These are phyloP conservation scores for Spilosoma lubricipeda DNA, from an alignment of 2,888 invertebrate species.

Conservation along the genomic window DNA sequence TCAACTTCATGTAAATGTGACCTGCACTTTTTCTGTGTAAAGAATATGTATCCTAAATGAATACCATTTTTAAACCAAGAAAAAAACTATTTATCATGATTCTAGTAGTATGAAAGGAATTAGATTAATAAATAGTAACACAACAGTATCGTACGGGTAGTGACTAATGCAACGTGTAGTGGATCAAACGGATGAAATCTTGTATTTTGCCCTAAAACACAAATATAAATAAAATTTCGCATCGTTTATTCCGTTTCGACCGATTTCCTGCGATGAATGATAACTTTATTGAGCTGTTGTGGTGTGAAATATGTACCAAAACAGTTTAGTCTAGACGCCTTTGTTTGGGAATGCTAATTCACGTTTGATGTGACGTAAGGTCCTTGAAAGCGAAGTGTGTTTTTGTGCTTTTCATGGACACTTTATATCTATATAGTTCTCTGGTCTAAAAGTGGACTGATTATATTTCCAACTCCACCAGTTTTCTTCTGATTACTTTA, in stretches of 20 bases:
- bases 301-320: conserved; percentile 8
- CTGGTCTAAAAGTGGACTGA: no score
- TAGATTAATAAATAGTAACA: neutral
- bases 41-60: no score
- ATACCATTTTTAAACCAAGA: no score
- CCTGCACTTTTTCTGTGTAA: no score
- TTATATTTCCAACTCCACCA: no score
- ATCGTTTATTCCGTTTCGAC: conserved; percentile 8
- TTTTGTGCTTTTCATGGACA: neutral
- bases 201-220: conserved; percentile 30
- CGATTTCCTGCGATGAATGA: conserved; percentile 9
- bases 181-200: conserved; percentile 16
- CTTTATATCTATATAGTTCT: neutral
- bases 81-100: neutral
- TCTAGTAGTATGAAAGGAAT: neutral
- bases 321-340: conserved; percentile 14
- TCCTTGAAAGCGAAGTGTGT: neutral
- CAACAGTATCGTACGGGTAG: neutral
- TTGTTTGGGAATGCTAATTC: conserved; percentile 7
- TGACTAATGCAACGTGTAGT: neutral
- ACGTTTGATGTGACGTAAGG: neutral
- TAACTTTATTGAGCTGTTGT: conserved; percentile 21
- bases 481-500: no score
- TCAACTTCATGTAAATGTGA: no score
- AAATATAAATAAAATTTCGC: conserved; percentile 28